A percentile compares a stretch with the other conserved stretches of the same genome.
These are phyloP conservation scores for Cololabis saira DNA, from an alignment of 2,113 vertebrate species.

Conservation along the genomic window DNA sequence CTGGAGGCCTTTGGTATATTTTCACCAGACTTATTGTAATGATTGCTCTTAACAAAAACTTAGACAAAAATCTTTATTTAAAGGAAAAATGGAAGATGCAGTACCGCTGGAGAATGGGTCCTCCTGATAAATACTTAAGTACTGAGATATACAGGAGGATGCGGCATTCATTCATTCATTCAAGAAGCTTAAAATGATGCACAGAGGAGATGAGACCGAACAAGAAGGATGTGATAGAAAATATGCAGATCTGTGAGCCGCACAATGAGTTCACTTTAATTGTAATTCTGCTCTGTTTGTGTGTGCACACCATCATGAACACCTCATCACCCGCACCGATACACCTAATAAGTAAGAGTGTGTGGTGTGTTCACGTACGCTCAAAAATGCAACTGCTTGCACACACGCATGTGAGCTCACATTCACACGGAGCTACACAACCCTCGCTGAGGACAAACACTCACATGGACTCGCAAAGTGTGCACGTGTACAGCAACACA, in stretches of 20 bases:
- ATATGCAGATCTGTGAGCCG: slow-evolving; percentile 51
- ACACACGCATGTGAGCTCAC: slow-evolving; percentile 11
- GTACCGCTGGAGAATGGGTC: slow-evolving; percentile 1
- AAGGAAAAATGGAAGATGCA: too few species aligned
- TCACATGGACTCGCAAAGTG: slow-evolving; percentile 42
- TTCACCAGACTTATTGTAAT: too few species aligned
- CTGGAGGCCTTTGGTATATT: too few species aligned
- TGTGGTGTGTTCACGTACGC: slow-evolving; percentile 29
- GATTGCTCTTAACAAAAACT: too few species aligned
- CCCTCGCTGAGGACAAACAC: slow-evolving; percentile 50
- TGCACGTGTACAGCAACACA: slow-evolving; percentile 56
- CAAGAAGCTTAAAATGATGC: slow-evolving; percentile 28
- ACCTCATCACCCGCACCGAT: slow-evolving; percentile 68
- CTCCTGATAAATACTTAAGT: slow-evolving; percentile 9
- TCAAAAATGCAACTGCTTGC: slow-evolving; percentile 20
- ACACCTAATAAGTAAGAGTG: slow-evolving; percentile 43
- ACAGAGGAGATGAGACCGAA: slow-evolving; percentile 16
- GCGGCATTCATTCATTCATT: slow-evolving; percentile 27
- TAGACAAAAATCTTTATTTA: too few species aligned
- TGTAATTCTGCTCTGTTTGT: slow-evolving; percentile 67
- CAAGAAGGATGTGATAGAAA: slow-evolving; percentile 33
- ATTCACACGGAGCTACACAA: slow-evolving; percentile 45
- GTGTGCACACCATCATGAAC: slow-evolving; percentile 64
- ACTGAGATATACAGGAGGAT: slow-evolving; percentile 9
- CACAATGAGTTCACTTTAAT: slow-evolving; percentile 60